Percentiles rank a stretch among this genome's conserved stretches.
Conservation (phyloP, 2,888 invertebrate species). For the Cheiracanthium punctorium region DNA sequence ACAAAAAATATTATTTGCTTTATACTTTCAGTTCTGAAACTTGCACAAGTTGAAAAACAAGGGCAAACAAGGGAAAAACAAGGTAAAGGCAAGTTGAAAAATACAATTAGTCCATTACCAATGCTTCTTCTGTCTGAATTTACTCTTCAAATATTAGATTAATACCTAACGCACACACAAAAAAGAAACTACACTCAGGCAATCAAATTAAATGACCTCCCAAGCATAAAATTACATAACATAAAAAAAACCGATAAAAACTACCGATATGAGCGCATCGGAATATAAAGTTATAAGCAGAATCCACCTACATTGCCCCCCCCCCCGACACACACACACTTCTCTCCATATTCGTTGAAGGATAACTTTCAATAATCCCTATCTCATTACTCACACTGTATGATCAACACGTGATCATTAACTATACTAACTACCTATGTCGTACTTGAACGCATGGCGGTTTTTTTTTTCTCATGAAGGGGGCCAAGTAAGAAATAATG, state of each 20-base stretch:
- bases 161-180: too few species aligned
- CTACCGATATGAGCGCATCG: background rate
- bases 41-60: too few species aligned
- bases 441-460: background rate
- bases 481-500: constrained; percentile 63
- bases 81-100: too few species aligned
- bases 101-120: too few species aligned
- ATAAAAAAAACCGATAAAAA: background rate
- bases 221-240: background rate
- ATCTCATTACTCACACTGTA: constrained; percentile 34
- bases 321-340: too few species aligned
- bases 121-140: too few species aligned
- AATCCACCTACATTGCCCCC: too few species aligned
- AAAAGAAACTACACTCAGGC: too few species aligned
- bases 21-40: too few species aligned
- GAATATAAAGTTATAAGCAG: constrained; percentile 10
- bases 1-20: too few species aligned
- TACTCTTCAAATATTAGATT: too few species aligned
- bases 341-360: background rate
- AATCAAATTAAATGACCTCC: background rate
- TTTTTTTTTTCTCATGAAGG: constrained; percentile 18
- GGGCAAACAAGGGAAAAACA: too few species aligned
- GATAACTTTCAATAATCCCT: constrained; percentile 10
- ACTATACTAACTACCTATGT: constrained; percentile 38
- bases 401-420: constrained; percentile 61